phyloP scores from a whole-genome alignment of 2,113 vertebrate species.

The Isichthys henryi region DNA sequence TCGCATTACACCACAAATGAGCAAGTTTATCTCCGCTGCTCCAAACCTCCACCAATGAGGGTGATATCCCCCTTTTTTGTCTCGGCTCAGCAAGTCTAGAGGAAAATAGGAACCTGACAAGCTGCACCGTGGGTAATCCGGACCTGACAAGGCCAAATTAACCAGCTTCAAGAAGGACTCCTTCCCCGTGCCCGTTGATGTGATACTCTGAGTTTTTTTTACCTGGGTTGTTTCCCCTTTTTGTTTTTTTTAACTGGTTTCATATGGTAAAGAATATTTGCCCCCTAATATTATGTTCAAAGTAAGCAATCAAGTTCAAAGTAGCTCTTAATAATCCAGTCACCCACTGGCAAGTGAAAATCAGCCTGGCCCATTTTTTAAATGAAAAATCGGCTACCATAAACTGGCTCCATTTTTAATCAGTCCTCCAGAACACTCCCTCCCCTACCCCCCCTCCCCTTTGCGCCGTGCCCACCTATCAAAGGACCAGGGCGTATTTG shows the following conservation, averaged over 20 bases:
- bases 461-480: conserved; percentile 10
- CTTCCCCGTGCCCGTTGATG: not conserved
- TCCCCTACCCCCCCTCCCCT: not conserved
- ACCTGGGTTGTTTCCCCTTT: not conserved
- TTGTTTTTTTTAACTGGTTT: conserved; percentile 12
- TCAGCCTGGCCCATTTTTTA: conserved; percentile 16
- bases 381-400: conserved; percentile 15
- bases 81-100: conserved; percentile 14
- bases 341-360: conserved; percentile 23
- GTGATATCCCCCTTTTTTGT: conserved; percentile 12
- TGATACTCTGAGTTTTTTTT: not conserved
- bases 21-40: not conserved
- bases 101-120: conserved; percentile 14
- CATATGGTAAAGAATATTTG: not conserved
- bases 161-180: not conserved
- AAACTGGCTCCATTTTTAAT: conserved; percentile 33
- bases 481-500: conserved; percentile 12
- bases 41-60: not conserved
- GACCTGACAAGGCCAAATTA: conserved; percentile 13
- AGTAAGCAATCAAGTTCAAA: not conserved
- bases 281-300: not conserved
- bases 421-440: conserved; percentile 15
- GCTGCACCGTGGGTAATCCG: conserved; percentile 23
- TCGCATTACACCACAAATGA: conserved; percentile 1
- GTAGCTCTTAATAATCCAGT: conserved; percentile 20